A percentile compares a stretch with the other conserved stretches of the same genome.
Evolutionary conservation across 2,888 invertebrate species (phyloP).

Genomic region (Ametastegia equiseti): DNA sequence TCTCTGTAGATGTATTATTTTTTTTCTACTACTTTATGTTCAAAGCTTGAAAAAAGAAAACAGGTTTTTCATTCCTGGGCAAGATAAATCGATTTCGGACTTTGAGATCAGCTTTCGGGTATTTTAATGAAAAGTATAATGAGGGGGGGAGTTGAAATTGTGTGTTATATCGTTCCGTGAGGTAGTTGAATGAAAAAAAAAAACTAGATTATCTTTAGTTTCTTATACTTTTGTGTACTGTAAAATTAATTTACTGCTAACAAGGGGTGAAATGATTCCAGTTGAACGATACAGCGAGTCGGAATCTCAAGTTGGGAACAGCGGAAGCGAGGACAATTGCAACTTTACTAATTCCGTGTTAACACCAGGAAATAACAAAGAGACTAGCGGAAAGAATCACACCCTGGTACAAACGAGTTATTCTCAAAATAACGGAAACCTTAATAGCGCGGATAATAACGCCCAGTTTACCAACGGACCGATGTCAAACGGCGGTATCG

Average conservation of each 20-base stretch:
- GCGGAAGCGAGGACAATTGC: conserved; percentile 78
- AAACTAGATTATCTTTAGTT: neutral
- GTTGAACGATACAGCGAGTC: conserved; percentile 92
- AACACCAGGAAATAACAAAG: conserved; percentile 71
- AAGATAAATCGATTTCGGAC: too few species aligned
- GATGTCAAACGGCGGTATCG: conserved; percentile 78
- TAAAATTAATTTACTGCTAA: conserved; percentile 55
- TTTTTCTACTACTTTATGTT: neutral
- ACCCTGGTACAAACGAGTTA: conserved; percentile 68
- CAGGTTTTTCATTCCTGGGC: too few species aligned
- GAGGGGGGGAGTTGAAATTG: too few species aligned
- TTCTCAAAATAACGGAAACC: conserved; percentile 71
- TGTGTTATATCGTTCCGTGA: too few species aligned
- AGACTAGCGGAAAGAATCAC: conserved; percentile 72
- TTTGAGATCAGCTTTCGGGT: too few species aligned
- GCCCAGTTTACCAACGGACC: conserved; percentile 71
- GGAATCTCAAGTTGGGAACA: conserved; percentile 86
- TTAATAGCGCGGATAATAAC: conserved; percentile 67
- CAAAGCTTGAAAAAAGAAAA: neutral
- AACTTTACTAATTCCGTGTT: conserved; percentile 70
- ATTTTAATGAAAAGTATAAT: too few species aligned
- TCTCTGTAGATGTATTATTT: conserved; percentile 32
- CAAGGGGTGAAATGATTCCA: conserved; percentile 73
- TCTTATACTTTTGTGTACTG: neutral
- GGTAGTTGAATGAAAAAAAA: neutral